Conservation (phyloP, 2,113 vertebrate genomes). For the Megaceryle maxima region DNA sequence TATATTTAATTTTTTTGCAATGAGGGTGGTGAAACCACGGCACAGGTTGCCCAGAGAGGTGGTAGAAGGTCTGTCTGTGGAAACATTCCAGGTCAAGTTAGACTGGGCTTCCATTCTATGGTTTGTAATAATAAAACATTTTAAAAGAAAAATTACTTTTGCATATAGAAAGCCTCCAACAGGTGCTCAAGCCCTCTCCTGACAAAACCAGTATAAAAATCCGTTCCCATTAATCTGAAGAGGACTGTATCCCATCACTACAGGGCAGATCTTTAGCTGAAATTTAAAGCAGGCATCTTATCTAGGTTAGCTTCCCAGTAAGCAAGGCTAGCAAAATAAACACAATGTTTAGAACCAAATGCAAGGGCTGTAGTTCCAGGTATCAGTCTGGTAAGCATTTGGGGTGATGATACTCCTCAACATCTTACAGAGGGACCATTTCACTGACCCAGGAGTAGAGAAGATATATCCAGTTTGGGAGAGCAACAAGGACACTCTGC, state of each 20-base stretch:
- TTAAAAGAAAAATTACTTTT: background rate
- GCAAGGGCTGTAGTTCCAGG: background rate
- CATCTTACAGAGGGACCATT: background rate
- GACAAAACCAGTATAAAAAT: background rate
- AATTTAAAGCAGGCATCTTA: background rate
- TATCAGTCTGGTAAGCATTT: fast-evolving
- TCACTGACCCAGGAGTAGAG: background rate
- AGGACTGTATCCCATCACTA: background rate
- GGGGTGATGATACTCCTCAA: background rate
- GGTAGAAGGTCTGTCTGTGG: background rate
- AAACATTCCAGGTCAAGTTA: background rate
- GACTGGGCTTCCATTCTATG: background rate
- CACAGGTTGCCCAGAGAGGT: background rate
- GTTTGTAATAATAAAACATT: background rate
- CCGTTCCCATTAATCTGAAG: background rate
- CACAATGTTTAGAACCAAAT: fast-evolving
- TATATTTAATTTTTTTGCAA: no score
- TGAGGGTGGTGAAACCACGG: background rate
- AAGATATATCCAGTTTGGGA: fast-evolving
- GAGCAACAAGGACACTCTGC: background rate
- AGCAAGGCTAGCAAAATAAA: background rate
- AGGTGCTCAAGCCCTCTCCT: background rate
- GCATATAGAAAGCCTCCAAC: background rate
- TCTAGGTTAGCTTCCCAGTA: background rate
- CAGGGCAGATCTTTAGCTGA: background rate